Evolutionary conservation across 2,797 vertebrate genomes (phyloP).

Genomic region (Coccyzus lansbergi): DNA sequence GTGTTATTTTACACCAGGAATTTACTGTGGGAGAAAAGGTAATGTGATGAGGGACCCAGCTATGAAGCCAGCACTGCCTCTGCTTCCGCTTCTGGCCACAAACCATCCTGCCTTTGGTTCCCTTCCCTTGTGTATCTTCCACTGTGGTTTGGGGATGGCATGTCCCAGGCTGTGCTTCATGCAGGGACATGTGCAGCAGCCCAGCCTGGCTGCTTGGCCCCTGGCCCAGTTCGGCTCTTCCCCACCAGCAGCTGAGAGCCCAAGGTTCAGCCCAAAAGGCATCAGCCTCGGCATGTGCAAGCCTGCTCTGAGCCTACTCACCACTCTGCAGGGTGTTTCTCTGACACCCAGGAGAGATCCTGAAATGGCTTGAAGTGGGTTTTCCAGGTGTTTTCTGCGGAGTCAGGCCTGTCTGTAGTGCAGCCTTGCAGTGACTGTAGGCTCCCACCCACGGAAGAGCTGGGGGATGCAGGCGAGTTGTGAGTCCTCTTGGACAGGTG

Average conservation of each 20-base stretch:
- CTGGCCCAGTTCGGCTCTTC: neutral
- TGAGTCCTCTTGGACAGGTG: neutral
- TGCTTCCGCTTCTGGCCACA: neutral
- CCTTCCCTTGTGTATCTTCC: neutral
- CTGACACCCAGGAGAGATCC: neutral
- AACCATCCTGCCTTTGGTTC: neutral
- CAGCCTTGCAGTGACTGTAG: neutral
- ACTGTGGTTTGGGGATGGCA: neutral
- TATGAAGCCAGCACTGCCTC: neutral
- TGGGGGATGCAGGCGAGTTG: neutral
- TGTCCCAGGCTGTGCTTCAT: neutral
- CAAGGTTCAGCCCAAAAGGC: neutral
- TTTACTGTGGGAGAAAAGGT: neutral
- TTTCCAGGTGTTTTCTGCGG: neutral
- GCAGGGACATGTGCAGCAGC: neutral
- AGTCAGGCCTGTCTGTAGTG: neutral
- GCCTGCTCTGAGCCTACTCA: neutral
- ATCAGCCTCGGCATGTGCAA: neutral
- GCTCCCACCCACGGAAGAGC: accelerated
- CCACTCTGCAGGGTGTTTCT: neutral
- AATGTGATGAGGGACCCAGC: neutral
- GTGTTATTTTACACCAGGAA: neutral
- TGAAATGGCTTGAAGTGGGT: neutral
- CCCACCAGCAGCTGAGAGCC: neutral
- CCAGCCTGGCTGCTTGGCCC: neutral